These are phyloP conservation scores for Craterocephalus amniculus DNA, from an alignment of 2,797 vertebrate species.

Conservation along the genomic window DNA sequence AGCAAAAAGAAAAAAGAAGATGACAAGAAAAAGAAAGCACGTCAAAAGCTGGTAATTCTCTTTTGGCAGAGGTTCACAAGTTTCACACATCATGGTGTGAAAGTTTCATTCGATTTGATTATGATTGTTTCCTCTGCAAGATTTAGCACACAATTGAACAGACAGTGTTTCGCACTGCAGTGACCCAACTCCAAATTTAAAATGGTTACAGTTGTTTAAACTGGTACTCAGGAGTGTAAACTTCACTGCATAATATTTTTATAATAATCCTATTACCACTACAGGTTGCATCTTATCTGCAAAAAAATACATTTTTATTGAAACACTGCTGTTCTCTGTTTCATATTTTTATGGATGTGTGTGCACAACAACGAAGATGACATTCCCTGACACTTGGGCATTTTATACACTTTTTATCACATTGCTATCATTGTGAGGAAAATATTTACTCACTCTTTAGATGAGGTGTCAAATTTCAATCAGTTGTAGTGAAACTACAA, in stretches of 20 bases:
- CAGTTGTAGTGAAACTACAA: no score
- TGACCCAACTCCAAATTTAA: neutral
- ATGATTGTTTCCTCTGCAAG: neutral
- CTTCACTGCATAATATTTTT: neutral
- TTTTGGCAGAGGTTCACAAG: neutral
- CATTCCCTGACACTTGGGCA: no score
- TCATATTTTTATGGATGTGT: no score
- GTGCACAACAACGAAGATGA: no score
- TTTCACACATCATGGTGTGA: neutral
- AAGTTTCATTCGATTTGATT: neutral
- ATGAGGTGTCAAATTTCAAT: no score
- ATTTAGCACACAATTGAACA: no score
- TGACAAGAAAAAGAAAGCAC: slow-evolving; percentile 90
- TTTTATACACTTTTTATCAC: no score
- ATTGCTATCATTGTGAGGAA: no score
- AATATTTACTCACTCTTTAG: no score
- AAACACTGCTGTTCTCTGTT: neutral
- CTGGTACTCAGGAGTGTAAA: neutral
- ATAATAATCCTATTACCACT: neutral
- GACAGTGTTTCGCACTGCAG: no score
- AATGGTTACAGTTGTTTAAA: neutral
- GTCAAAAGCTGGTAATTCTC: slow-evolving; percentile 69
- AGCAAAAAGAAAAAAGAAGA: slow-evolving; percentile 98
- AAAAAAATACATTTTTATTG: neutral
- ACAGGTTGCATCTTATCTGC: neutral